These are phyloP conservation scores for Caenorhabditis sp. DNA, from an alignment of 2,888 invertebrate species.

Conservation along the genomic window DNA sequence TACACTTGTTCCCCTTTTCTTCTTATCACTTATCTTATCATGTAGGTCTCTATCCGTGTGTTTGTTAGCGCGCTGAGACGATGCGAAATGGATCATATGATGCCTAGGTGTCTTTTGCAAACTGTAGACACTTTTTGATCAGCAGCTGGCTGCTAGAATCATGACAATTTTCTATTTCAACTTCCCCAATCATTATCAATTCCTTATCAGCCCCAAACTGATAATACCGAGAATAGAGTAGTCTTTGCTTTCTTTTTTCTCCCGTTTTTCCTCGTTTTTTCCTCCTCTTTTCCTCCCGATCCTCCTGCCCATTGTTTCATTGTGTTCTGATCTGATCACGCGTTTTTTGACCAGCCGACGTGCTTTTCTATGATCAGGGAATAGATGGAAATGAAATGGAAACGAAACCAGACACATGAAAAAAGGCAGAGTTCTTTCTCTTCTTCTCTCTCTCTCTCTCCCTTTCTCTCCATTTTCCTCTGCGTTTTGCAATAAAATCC, in stretches of 20 bases:
- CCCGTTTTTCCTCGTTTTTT: too few species aligned
- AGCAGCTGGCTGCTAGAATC: too few species aligned
- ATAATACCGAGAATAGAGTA: too few species aligned
- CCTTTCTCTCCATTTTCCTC: not conserved
- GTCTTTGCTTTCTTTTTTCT: too few species aligned
- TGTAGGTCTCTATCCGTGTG: not conserved
- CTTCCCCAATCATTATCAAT: too few species aligned
- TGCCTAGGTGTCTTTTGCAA: too few species aligned
- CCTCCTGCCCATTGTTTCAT: too few species aligned
- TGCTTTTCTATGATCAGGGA: not conserved
- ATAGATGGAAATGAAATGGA: not conserved
- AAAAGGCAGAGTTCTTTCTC: not conserved
- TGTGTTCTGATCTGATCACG: not conserved
- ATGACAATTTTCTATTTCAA: too few species aligned
- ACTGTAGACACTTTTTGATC: too few species aligned
- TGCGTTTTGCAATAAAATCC: conserved; percentile 11
- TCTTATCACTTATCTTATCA: not conserved
- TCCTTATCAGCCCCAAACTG: too few species aligned
- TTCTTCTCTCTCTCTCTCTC: not conserved
- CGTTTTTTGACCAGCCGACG: not conserved
- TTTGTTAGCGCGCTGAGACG: too few species aligned
- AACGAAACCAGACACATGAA: conserved; percentile 12
- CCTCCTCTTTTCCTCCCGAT: too few species aligned
- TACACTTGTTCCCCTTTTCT: not conserved
- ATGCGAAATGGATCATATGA: conserved; percentile 4